phyloP scores from a whole-genome alignment of 2,113 vertebrate species.

The Sarotherodon lohbergeri region DNA sequence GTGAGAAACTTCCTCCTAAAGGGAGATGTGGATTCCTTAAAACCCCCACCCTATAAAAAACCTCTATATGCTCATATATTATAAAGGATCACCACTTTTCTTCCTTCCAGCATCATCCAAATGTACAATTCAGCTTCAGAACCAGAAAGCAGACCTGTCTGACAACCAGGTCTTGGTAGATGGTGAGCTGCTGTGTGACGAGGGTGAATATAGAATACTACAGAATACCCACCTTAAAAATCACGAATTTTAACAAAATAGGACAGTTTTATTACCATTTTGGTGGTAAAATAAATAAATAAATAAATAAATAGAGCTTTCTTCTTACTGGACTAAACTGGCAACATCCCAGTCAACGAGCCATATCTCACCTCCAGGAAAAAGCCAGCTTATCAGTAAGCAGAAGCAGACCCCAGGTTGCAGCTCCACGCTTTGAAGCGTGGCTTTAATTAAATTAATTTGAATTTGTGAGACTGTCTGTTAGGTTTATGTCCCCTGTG shows the following conservation, averaged over 20 bases:
- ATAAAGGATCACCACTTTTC: neutral
- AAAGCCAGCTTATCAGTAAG: neutral
- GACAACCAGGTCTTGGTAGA: neutral
- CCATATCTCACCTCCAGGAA: neutral
- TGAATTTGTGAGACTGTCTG: neutral
- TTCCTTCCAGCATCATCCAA: neutral
- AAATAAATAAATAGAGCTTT: neutral
- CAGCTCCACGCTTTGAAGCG: neutral
- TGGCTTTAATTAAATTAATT: slow-evolving; percentile 7
- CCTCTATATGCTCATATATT: neutral
- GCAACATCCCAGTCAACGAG: neutral
- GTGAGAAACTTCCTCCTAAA: neutral
- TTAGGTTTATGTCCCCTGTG: neutral
- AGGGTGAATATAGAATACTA: neutral
- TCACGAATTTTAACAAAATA: neutral
- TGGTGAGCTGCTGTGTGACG: neutral
- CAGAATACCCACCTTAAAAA: neutral
- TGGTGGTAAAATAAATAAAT: neutral
- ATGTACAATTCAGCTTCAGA: neutral
- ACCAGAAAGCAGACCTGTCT: neutral
- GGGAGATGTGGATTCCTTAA: neutral
- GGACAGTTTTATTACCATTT: neutral
- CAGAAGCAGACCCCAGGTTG: neutral
- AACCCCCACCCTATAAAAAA: neutral
- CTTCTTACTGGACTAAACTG: neutral